These are phyloP conservation scores for Liolophura sinensis DNA, from an alignment of 1,140 invertebrate species.

Conservation along the genomic window DNA sequence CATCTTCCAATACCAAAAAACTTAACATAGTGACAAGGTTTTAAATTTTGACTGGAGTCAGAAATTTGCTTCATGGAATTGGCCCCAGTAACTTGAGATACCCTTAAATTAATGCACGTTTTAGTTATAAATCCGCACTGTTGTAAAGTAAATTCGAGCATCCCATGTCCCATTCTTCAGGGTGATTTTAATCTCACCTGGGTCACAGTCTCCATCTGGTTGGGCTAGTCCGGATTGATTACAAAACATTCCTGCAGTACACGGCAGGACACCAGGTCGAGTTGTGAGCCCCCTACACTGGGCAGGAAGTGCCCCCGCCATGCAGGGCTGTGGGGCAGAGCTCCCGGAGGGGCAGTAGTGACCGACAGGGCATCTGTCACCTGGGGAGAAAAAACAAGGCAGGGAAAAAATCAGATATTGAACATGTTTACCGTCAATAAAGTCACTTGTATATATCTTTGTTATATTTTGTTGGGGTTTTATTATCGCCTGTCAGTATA, in stretches of 20 bases:
- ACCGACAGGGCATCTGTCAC: slow-evolving; percentile 43
- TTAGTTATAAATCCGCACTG: too few species aligned
- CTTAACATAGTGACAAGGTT: too few species aligned
- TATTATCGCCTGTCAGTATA: too few species aligned
- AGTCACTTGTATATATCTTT: too few species aligned
- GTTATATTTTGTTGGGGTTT: too few species aligned
- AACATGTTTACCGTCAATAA: not conserved
- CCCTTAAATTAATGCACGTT: too few species aligned
- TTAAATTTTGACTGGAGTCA: too few species aligned
- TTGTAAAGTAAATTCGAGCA: too few species aligned
- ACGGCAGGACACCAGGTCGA: slow-evolving; percentile 39
- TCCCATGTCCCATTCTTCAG: not conserved
- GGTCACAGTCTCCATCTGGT: slow-evolving; percentile 39
- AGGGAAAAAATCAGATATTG: not conserved
- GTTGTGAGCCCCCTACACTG: slow-evolving; percentile 37
- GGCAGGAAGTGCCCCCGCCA: slow-evolving; percentile 46
- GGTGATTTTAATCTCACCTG: slow-evolving; percentile 28
- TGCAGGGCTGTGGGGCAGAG: slow-evolving; percentile 29
- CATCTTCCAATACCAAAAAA: too few species aligned
- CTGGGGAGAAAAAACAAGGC: too few species aligned
- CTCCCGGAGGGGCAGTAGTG: slow-evolving; percentile 44
- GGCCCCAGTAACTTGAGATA: too few species aligned
- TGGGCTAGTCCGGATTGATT: slow-evolving; percentile 35
- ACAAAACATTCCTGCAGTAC: slow-evolving; percentile 49
- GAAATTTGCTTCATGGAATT: too few species aligned